Base-by-base conservation (phyloP, 1,140 invertebrate genomes). In the Hestina assimilis region DNA sequence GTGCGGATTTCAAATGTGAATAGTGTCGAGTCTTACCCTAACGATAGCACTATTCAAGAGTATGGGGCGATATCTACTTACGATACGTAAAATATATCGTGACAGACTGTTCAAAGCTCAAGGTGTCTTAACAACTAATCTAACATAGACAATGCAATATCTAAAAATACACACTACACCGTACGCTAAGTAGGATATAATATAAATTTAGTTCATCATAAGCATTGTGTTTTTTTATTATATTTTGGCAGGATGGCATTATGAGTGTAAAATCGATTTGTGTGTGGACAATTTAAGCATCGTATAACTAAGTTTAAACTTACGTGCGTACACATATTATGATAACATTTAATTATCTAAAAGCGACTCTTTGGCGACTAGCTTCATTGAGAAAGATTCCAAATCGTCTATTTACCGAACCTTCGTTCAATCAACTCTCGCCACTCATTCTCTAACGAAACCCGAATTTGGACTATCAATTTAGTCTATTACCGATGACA, bases 131-230 rank as follows among this genome's bases (percentile, higher is more conserved):
- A 67, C 46, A 62, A 83, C 83, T 88, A 86, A 63, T 71, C 82
- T 87, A 88, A 88, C 75, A 78, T 85, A 87, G 75, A 86, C 80
- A 85, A 88, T 82, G 85, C 82, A 56, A 86, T 83, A 74, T 86
- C 85, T 88, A 88, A 88, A 88, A 88, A 88, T 88, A 88, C 85
- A 82, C 65, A 79, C 81, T 85, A 88, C 78, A 71, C 57, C 73
- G 64, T 86, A 88, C 70, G 53, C 82, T 88, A 84, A 77, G 74
- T 86, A 86, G 82, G 82, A 85, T 88, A 80, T 79, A 77, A 75
- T 75, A 81, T 77, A 76, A 78, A 73, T 81, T 83, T 76, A 79
- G 61, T 78, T 83, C 72, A 78, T 88, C 84, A 87, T 87, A 88
- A 88, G 85, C 85, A 87, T 81, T 83, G 83, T 83, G 81, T 84